Evolutionary conservation across 2,113 vertebrate species (phyloP).

Genomic region (Sakesphorus luctuosus): DNA sequence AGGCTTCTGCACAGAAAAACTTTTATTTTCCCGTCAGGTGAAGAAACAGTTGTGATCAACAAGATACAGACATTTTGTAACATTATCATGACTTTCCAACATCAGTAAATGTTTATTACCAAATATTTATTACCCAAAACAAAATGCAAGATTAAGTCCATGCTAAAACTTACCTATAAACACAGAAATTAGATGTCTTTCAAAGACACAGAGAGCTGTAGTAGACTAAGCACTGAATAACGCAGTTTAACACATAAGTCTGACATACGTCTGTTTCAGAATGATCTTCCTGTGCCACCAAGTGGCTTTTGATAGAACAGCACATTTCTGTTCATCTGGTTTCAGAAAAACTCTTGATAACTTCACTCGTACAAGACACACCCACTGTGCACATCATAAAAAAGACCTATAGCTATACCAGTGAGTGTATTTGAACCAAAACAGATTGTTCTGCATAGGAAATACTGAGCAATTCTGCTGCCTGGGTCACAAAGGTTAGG

Average conservation of each 20-base stretch:
- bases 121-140: background rate
- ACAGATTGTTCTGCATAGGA: background rate
- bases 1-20: background rate
- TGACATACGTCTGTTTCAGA: background rate
- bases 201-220: background rate
- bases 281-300: constrained; percentile 10
- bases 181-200: background rate
- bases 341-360: background rate
- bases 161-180: background rate
- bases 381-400: background rate
- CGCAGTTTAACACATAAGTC: background rate
- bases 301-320: background rate
- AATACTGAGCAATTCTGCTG: background rate
- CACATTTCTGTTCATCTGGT: background rate
- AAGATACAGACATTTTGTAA: background rate
- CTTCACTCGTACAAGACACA: background rate
- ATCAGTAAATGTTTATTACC: background rate
- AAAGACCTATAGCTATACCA: background rate
- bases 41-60: background rate
- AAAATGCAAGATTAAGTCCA: background rate
- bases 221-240: background rate
- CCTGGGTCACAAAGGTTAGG: background rate
- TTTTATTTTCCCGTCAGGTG: background rate
- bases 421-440: background rate
- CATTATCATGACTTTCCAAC: background rate